These are phyloP conservation scores for Xanthia icteritia DNA, from an alignment of 2,888 invertebrate species.

Conservation along the genomic window DNA sequence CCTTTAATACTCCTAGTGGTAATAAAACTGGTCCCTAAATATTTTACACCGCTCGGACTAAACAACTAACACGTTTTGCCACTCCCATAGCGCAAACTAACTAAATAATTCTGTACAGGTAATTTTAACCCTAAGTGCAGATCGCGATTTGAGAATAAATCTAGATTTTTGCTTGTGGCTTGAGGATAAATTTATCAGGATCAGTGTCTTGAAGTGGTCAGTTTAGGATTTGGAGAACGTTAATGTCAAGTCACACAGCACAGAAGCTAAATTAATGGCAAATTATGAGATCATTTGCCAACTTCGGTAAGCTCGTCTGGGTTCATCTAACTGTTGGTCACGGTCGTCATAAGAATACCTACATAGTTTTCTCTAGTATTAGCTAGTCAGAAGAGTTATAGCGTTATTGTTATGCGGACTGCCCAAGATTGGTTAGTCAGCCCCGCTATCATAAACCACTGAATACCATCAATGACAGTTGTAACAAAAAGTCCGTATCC, in stretches of 20 bases:
- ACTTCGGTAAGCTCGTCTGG: neutral
- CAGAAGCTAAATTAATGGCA: neutral
- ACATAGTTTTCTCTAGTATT: neutral
- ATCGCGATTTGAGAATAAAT: slow-evolving; percentile 12
- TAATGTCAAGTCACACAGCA: neutral
- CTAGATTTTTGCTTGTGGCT: neutral
- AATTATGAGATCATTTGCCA: neutral
- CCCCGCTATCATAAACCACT: neutral
- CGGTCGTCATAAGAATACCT: neutral
- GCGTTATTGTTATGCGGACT: too few species aligned
- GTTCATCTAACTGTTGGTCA: neutral
- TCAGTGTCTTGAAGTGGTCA: neutral
- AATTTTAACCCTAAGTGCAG: slow-evolving; percentile 18
- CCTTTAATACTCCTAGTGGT: slow-evolving; percentile 29
- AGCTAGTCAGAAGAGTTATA: neutral
- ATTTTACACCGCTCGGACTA: slow-evolving; percentile 22
- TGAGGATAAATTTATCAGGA: neutral
- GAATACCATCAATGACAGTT: neutral
- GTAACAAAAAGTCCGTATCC: neutral
- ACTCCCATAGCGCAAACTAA: slow-evolving; percentile 31
- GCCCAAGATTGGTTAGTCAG: too few species aligned
- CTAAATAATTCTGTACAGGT: slow-evolving; percentile 38
- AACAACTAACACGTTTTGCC: slow-evolving; percentile 47
- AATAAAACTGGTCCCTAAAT: slow-evolving; percentile 44
- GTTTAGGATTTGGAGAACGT: neutral